These are phyloP conservation scores for Tubulanus polymorphus DNA, from an alignment of 2,888 invertebrate species.

Conservation along the genomic window DNA sequence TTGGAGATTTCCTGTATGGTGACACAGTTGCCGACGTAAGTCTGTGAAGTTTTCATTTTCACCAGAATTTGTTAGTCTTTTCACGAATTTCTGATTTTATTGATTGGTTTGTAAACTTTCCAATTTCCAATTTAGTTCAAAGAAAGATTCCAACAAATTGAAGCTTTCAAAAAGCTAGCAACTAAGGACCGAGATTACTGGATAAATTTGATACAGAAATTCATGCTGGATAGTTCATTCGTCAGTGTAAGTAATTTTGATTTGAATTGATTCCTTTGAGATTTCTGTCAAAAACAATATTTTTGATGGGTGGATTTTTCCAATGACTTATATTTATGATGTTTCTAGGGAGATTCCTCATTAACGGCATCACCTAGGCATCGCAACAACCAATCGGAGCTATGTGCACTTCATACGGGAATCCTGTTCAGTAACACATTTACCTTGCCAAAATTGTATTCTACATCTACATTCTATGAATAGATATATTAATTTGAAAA, in stretches of 20 bases:
- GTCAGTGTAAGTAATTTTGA: slow-evolving; percentile 59
- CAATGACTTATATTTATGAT: too few relatives aligned
- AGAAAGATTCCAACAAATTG: slow-evolving; percentile 65
- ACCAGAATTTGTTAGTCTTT: neutral
- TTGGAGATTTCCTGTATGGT: slow-evolving; percentile 81
- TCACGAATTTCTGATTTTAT: neutral
- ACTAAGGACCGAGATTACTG: slow-evolving; percentile 67
- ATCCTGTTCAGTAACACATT: too few relatives aligned
- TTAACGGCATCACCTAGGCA: too few relatives aligned
- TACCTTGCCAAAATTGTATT: too few relatives aligned
- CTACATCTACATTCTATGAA: too few relatives aligned
- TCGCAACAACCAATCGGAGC: too few relatives aligned
- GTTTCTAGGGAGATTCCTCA: too few relatives aligned
- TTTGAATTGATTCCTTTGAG: too few relatives aligned
- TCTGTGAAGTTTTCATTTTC: neutral
- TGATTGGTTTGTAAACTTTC: slow-evolving; percentile 4
- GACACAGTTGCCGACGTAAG: slow-evolving; percentile 67
- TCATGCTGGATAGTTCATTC: slow-evolving; percentile 64
- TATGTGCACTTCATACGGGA: too few relatives aligned
- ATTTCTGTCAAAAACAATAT: too few relatives aligned
- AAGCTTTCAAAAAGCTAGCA: slow-evolving; percentile 61
- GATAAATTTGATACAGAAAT: slow-evolving; percentile 66
- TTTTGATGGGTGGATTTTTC: too few relatives aligned
- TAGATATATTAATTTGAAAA: too few relatives aligned
- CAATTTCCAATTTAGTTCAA: neutral